Percentiles rank a stretch among this genome's conserved stretches.
These are phyloP conservation scores for Leucophenga varia DNA, from an alignment of 1,140 invertebrate genomes.

Conservation along the genomic window DNA sequence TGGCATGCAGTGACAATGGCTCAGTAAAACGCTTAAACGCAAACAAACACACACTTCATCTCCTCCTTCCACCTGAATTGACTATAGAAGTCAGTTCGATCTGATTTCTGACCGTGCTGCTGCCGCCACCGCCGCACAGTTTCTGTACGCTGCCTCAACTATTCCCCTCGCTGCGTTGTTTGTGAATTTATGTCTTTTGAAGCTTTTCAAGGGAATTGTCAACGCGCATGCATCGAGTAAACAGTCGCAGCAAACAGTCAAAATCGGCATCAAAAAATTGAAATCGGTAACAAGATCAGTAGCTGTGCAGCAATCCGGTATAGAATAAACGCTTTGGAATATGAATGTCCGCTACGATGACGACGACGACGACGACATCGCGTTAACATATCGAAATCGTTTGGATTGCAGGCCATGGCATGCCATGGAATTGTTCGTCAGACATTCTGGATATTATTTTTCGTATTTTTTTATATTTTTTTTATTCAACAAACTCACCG, in stretches of 20 bases:
- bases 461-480: too few relatives aligned
- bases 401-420: too few relatives aligned
- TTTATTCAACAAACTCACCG: constrained; percentile 5
- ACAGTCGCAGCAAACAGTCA: constrained; percentile 31
- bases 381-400: constrained; percentile 35
- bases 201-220: constrained; percentile 48
- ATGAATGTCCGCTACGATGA: too few relatives aligned
- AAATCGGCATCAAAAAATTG: constrained; percentile 49
- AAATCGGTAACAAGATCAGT: constrained; percentile 53
- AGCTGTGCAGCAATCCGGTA: too few relatives aligned
- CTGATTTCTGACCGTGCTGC: constrained; percentile 12
- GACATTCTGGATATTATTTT: too few relatives aligned
- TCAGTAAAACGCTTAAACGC: neutral
- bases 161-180: neutral
- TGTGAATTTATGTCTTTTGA: constrained; percentile 13
- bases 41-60: too few relatives aligned
- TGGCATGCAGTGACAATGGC: constrained; percentile 51
- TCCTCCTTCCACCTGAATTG: too few relatives aligned
- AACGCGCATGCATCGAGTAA: constrained; percentile 22
- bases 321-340: too few relatives aligned
- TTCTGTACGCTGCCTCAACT: constrained; percentile 27
- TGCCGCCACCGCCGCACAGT: constrained; percentile 23
- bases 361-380: constrained; percentile 14
- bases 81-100: too few relatives aligned
- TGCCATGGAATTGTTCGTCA: too few relatives aligned